Evolutionary conservation across 2,888 invertebrate species (phyloP), one percentile per base, ranked within the genome.

Genomic region (Agrotis puta): DNA sequence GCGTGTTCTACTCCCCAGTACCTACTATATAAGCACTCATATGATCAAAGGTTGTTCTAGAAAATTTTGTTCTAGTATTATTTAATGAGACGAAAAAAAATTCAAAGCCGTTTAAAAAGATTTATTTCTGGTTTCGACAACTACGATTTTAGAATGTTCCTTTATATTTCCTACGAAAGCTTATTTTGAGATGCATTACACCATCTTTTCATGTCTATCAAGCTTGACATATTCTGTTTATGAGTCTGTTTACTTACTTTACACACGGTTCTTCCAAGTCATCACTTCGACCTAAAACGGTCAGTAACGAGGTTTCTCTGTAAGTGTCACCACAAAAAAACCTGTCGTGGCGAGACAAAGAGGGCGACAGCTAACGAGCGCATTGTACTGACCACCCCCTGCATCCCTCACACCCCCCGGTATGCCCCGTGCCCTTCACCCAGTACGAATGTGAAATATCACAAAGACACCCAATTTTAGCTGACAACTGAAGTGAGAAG

Each of bases 331-430:
- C 63, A 74, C 77, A 81, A 77, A 82, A 81, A 85, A 74, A 66
- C 61, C 63, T 72, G 64, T 63, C 62, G 50, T 57, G 14, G 7
- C 70, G 72, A 85, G 82, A 88, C 85, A 86, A 87, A 82, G 73
- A 61, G 65, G 43, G 58, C 69, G 74, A 72, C 77, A 64, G 74
- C 85, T 88, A 88, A 88, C 87, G 87, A 87, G 83, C 77, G 64
- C 78, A 86, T 83, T 87, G 87, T 84, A 65, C 72, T 75, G 72
- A 59, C 78, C 58, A 14, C 48, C 48, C 53, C 18, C 56, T 9
- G 14, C 20, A n/a, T 5, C n/a, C 61, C 64, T 5, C 58, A 27
- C 56, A n/a, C 27, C 57, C 47, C 53, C 47, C 14, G 16, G 45
- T 22, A 47, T 43, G 2, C 64, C 57, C 53, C 39, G 48, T 56